These are phyloP conservation scores for Halichoeres trimaculatus DNA, from an alignment of 2,113 vertebrate species.

Conservation along the genomic window DNA sequence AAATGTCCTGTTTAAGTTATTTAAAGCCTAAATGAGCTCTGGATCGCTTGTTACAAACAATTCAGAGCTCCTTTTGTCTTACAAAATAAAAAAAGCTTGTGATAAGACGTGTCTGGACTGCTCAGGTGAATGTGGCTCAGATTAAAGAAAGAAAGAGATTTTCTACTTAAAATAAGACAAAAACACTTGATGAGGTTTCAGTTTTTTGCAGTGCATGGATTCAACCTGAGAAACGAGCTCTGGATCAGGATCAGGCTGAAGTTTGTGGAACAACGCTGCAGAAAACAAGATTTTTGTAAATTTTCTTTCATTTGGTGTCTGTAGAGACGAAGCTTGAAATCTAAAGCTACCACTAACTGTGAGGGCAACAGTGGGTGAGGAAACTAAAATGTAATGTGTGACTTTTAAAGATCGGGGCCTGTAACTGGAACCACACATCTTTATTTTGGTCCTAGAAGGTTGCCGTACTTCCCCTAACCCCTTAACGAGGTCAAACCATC, in stretches of 20 bases:
- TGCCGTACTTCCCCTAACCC: constrained; percentile 44
- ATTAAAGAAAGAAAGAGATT: too few species aligned
- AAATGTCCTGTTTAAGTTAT: too few species aligned
- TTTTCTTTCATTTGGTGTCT: constrained; percentile 17
- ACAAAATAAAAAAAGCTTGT: too few species aligned
- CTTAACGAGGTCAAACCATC: constrained; percentile 9
- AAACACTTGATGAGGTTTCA: too few species aligned
- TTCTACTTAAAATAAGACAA: too few species aligned
- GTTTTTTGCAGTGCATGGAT: too few species aligned
- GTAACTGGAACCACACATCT: constrained; percentile 8
- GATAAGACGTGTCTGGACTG: too few species aligned
- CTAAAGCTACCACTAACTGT: constrained; percentile 32
- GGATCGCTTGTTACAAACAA: too few species aligned
- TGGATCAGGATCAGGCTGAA: constrained; percentile 36
- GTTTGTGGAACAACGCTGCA: constrained; percentile 9
- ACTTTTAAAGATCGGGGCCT: constrained; percentile 3
- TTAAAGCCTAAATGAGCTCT: too few species aligned
- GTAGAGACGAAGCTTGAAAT: constrained; percentile 37
- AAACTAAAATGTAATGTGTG: constrained; percentile 10
- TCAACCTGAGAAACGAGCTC: constrained; percentile 51
- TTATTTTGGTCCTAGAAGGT: constrained; percentile 27
- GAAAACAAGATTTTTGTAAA: constrained; percentile 8
- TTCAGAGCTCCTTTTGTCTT: too few species aligned
- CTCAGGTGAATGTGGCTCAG: too few species aligned
- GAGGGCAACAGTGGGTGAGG: constrained; percentile 2